These are phyloP conservation scores for Athene noctua DNA, from an alignment of 2,113 vertebrate genomes.

Conservation along the genomic window DNA sequence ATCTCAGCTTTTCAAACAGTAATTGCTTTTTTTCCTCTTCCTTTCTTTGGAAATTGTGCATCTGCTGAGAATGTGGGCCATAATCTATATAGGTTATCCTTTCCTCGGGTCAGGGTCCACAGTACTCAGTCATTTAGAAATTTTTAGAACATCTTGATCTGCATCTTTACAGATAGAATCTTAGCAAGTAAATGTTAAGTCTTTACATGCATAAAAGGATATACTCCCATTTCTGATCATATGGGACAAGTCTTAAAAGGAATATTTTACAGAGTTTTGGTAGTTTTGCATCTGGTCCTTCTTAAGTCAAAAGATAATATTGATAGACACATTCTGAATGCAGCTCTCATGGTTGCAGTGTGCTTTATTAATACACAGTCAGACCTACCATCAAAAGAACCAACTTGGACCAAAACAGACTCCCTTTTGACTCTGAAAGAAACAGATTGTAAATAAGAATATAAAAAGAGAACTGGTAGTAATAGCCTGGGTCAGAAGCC, in stretches of 20 bases:
- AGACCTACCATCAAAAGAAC: background rate
- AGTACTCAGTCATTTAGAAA: background rate
- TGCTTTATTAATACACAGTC: background rate
- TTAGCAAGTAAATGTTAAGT: background rate
- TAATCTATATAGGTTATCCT: background rate
- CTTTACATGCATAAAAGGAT: background rate
- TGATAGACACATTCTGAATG: background rate
- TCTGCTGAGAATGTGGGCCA: background rate
- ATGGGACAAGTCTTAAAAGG: background rate
- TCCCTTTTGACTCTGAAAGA: background rate
- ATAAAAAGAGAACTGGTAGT: background rate
- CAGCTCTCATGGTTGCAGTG: background rate
- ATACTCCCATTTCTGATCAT: background rate
- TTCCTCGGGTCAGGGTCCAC: background rate
- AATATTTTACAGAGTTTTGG: background rate
- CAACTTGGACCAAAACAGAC: background rate
- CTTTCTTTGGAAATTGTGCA: background rate
- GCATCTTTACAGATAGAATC: background rate
- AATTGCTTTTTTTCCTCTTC: background rate
- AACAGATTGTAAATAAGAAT: background rate
- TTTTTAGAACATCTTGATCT: background rate
- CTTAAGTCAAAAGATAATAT: background rate
- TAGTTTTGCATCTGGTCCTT: background rate
- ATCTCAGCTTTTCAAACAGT: background rate
- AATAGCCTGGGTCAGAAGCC: background rate